Base-by-base conservation (phyloP, 2,797 vertebrate species). In the Gallinago nigripennis region DNA sequence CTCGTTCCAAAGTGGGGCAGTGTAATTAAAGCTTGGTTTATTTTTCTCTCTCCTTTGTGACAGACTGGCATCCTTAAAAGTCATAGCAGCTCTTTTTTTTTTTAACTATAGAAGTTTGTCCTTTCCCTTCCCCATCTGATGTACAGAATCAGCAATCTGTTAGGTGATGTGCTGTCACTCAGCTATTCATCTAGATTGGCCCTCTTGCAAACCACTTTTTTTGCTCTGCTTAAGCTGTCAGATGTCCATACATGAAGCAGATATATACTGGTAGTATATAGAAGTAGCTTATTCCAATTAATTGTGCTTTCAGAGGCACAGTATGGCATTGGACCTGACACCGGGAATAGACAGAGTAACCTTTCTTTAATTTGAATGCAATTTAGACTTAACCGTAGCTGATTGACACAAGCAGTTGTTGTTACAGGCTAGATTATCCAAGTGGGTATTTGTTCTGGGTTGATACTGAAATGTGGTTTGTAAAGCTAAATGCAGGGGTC, bases 231-330 rank as follows among this genome's bases (percentile, higher is more conserved):
- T 89, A 79, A 76, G 64, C 30, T 94, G 61, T 54, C 30, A 75
- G 35, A 28, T 31, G 2, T n/a, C 8, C 7, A 17, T 85, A 37
- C 31, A 12, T 48, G n/a, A 90, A 21, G 23, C 16, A 53, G 20
- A 31, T 57, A 5, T 2, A 19, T n/a, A 4, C 5, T 64, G 30
- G 19, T 19, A 43, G 53, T 7, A 5, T 25, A 9, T 0, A 80
- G 48, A 50, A 76, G 16, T 11, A 88, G 14, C 14, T 75, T 75
- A n/a, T 39, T 76, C 21, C 18, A 19, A n/a, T 25, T 30, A 77
- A 33, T 53, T 51, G 28, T n/a, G 61, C 30, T 48, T 80, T 63
- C 46, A 87, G 46, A 60, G 31, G 28, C 53, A 8, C 48, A 37
- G 69, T 18, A 53, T 79, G 50, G 4, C 50, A 4, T 4, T 82